These are phyloP conservation scores for Heliconius melpomene DNA, from an alignment of 1,140 invertebrate species.

Conservation along the genomic window DNA sequence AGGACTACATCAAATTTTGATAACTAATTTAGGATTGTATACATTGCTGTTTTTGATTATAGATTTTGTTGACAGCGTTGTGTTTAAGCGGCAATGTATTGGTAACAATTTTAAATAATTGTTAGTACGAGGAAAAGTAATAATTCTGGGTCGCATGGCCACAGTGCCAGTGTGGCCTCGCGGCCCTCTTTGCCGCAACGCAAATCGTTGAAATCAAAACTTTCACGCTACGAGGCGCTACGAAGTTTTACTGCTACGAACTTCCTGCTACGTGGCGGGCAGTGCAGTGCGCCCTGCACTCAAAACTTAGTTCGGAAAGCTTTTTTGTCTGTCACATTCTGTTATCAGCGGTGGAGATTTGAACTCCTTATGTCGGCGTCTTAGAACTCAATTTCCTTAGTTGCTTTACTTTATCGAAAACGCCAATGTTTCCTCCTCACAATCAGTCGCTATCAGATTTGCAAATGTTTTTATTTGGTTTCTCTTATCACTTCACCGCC, in stretches of 20 bases:
- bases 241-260: constrained; percentile 80
- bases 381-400: constrained; percentile 22
- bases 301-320: constrained; percentile 78
- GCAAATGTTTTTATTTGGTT: constrained; percentile 25
- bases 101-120: constrained; percentile 15
- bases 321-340: constrained; percentile 78
- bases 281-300: constrained; percentile 69
- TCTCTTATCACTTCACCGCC: background rate
- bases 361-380: constrained; percentile 21
- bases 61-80: background rate
- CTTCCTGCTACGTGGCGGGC: constrained; percentile 76
- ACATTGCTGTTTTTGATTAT: constrained; percentile 24
- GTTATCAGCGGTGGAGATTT: constrained; percentile 71
- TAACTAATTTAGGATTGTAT: background rate
- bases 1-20: constrained; percentile 37
- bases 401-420: constrained; percentile 24
- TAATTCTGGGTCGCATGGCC: constrained; percentile 58
- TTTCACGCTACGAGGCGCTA: constrained; percentile 80
- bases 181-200: constrained; percentile 74
- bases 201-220: constrained; percentile 81
- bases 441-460: constrained; percentile 31
- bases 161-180: constrained; percentile 68
- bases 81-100: constrained; percentile 31
- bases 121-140: constrained; percentile 16
- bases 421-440: constrained; percentile 14